Evolutionary conservation across 2,113 vertebrate genomes (phyloP), one percentile per base, ranked within the genome.

Genomic region (Stigmatopora argus): DNA sequence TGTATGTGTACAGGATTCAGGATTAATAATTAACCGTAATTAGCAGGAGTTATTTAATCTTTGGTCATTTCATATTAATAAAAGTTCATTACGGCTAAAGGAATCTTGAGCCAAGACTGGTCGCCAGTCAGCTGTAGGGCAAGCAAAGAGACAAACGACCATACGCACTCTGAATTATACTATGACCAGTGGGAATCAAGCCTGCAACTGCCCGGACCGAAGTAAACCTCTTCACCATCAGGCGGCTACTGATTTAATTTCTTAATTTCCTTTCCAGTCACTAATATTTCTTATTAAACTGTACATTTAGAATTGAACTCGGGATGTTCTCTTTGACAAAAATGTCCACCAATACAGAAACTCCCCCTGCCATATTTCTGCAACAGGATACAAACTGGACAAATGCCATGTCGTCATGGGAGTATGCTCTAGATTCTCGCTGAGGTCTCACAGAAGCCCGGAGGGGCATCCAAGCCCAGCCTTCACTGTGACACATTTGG

Each of bases 401-500:
- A 78, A 48, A 75, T 81, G 79, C 79, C 68, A 83, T 73, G 70
- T 71, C 56, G 53, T 69, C 64, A 64, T 78, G 71, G 81, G 70
- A 77, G 48, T 41, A 78, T 75, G 77, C 73, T 83, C 81, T 69
- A 78, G 67, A 81, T 83, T 85, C 77, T 71, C 51, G 60, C 65
- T 55, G 76, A 79, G 80, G 72, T 78, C 75, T 77, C 74, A 59
- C 53, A 68, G 70, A 83, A 57, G 78, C 75, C 78, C 66, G 64
- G 47, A 81, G 77, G 76, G 49, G 55, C 26, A 11, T 64, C 66
- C 19, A 34, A 65, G 60, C 73, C 56, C 56, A 31, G 65, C 53
- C 65, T 58, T 45, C n/a, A 62, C 53, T 67, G 66, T 86, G 81
- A 84, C 78, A 89, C 81, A 87, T 86, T 79, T 62, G 72, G 78